Evolutionary conservation across 2,888 invertebrate species (phyloP).

Genomic region (Mythimna pallens): DNA sequence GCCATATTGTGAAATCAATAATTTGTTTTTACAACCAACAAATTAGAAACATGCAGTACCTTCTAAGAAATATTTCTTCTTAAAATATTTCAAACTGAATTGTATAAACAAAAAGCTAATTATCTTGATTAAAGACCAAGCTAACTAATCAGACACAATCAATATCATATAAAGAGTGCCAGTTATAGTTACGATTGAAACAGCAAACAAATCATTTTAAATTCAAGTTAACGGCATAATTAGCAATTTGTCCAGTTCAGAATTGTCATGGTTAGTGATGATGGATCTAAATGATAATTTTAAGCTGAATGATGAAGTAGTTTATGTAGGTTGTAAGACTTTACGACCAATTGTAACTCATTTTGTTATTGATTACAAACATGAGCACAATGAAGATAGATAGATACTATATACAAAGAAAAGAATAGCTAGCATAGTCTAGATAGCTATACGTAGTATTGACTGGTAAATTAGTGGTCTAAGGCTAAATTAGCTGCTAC

Average conservation of each 20-base stretch:
- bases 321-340: slow-evolving; percentile 3
- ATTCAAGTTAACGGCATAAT: slow-evolving; percentile 2
- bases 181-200: slow-evolving; percentile 10
- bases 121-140: background rate
- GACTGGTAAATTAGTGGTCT: background rate
- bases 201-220: slow-evolving; percentile 26
- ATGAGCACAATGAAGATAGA: slow-evolving; percentile 1
- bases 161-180: background rate
- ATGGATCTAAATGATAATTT: slow-evolving; percentile 29
- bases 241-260: slow-evolving; percentile 36
- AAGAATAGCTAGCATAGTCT: slow-evolving; percentile 4
- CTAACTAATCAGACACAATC: background rate
- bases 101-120: background rate
- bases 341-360: slow-evolving; percentile 27
- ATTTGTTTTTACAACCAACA: no score
- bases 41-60: no score
- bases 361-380: slow-evolving; percentile 21
- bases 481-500: background rate
- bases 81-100: no score
- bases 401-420: no score
- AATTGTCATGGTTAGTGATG: slow-evolving; percentile 37
- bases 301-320: slow-evolving; percentile 25
- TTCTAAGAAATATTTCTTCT: no score
- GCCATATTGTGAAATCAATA: no score
- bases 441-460: background rate